phyloP scores from a whole-genome alignment of 2,797 vertebrate genomes.

The Eutrigla gurnardus region DNA sequence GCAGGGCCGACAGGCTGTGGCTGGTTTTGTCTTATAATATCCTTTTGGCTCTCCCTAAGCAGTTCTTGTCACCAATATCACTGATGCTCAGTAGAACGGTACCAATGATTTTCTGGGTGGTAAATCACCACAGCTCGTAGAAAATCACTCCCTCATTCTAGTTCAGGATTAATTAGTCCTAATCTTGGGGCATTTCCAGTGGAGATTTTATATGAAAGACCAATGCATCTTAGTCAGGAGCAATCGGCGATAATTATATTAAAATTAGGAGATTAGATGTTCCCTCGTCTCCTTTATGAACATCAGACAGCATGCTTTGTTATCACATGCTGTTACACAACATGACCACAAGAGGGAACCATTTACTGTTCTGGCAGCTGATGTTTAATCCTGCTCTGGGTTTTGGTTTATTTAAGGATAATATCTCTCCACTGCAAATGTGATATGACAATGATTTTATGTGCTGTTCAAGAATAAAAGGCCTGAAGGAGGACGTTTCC shows the following conservation, averaged over 20 bases:
- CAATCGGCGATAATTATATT: constrained; percentile 58
- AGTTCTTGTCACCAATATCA: too few species aligned
- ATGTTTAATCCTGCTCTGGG: background rate
- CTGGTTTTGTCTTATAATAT: too few species aligned
- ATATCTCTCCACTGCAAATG: background rate
- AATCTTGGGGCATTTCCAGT: constrained; percentile 42
- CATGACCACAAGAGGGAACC: constrained; percentile 51
- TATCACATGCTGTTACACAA: constrained; percentile 15
- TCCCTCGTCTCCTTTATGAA: constrained; percentile 26
- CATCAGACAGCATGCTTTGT: constrained; percentile 20
- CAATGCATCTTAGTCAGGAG: constrained; percentile 41
- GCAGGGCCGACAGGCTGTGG: too few species aligned
- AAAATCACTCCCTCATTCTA: constrained; percentile 48
- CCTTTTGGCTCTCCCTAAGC: too few species aligned
- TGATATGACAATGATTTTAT: background rate
- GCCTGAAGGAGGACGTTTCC: background rate
- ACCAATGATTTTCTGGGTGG: background rate
- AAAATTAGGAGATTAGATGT: constrained; percentile 52
- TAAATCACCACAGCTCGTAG: constrained; percentile 42
- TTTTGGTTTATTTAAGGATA: background rate
- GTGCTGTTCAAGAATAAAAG: background rate
- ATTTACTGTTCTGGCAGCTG: background rate
- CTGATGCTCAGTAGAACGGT: too few species aligned
- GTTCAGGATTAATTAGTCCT: constrained; percentile 49
- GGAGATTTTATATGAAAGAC: constrained; percentile 39